These are phyloP conservation scores for Anabas testudineus DNA, from an alignment of 2,797 vertebrate genomes.

Conservation along the genomic window DNA sequence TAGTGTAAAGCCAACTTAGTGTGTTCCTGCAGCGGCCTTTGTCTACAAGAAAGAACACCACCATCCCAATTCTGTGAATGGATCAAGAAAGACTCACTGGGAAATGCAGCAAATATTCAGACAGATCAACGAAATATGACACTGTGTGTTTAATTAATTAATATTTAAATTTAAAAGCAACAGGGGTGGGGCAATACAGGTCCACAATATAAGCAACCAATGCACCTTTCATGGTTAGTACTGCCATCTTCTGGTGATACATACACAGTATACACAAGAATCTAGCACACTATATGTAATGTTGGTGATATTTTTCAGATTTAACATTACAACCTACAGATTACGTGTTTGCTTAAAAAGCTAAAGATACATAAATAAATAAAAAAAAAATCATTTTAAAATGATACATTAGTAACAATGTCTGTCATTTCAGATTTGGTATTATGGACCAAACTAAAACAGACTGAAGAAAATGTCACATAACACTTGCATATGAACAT, in stretches of 20 bases:
- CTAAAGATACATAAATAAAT: too few species aligned
- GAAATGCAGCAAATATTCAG: constrained; percentile 21
- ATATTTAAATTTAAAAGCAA: constrained; percentile 28
- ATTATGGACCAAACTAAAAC: too few species aligned
- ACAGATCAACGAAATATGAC: constrained; percentile 24
- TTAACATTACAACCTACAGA: too few species aligned
- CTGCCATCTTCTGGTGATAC: constrained; percentile 82
- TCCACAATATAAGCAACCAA: constrained; percentile 22
- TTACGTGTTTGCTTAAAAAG: too few species aligned
- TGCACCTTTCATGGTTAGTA: constrained; percentile 66
- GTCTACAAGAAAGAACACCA: constrained; percentile 42
- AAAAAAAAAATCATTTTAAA: too few species aligned
- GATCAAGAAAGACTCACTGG: constrained; percentile 19
- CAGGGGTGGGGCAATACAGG: constrained; percentile 30
- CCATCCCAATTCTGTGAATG: not conserved
- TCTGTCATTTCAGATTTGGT: not conserved
- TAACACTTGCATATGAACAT: too few species aligned
- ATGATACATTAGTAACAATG: too few species aligned
- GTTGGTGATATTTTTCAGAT: not conserved
- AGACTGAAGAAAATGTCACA: too few species aligned
- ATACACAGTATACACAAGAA: constrained; percentile 11
- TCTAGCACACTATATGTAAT: not conserved
- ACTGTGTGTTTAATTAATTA: constrained; percentile 34
- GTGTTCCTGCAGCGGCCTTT: constrained; percentile 41
- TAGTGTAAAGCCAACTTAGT: constrained; percentile 58